phyloP scores from a whole-genome alignment of 1,140 invertebrate genomes.

The Drosophila ficusphila region DNA sequence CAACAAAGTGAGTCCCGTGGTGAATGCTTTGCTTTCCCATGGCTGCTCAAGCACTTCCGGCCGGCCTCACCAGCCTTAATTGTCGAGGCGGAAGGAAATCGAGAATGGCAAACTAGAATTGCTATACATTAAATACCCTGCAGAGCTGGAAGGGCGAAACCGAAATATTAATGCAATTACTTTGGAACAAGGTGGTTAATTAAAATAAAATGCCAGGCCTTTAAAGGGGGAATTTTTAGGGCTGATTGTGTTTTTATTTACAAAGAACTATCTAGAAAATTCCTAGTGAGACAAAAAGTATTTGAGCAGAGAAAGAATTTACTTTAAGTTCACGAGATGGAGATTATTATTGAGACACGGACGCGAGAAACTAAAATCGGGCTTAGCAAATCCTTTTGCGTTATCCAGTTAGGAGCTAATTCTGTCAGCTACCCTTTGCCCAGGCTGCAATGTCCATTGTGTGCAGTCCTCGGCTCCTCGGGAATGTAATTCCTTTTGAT shows the following conservation, averaged over 20 bases:
- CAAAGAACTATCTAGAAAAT: too few species aligned
- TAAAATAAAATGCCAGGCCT: too few species aligned
- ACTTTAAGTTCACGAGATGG: too few species aligned
- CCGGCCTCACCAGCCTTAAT: slow-evolving; percentile 42
- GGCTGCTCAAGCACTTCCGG: slow-evolving; percentile 52
- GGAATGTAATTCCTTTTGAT: slow-evolving; percentile 42
- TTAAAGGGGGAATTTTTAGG: too few species aligned
- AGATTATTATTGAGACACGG: too few species aligned
- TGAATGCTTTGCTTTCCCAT: slow-evolving; percentile 66
- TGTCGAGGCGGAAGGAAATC: slow-evolving; percentile 37
- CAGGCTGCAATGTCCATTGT: slow-evolving; percentile 40
- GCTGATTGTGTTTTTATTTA: too few species aligned
- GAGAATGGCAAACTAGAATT: not conserved
- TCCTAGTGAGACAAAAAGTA: too few species aligned
- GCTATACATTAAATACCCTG: not conserved
- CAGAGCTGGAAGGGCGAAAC: too few species aligned
- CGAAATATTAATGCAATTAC: too few species aligned
- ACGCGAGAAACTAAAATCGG: not conserved
- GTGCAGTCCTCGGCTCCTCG: slow-evolving; percentile 11
- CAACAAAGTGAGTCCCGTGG: slow-evolving; percentile 63
- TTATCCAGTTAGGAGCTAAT: not conserved
- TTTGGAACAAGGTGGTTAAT: too few species aligned
- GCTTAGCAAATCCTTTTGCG: not conserved
- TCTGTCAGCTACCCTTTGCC: slow-evolving; percentile 7
- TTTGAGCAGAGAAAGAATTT: too few species aligned